phyloP scores from a whole-genome alignment of 2,113 vertebrate species.

The Ia io region DNA sequence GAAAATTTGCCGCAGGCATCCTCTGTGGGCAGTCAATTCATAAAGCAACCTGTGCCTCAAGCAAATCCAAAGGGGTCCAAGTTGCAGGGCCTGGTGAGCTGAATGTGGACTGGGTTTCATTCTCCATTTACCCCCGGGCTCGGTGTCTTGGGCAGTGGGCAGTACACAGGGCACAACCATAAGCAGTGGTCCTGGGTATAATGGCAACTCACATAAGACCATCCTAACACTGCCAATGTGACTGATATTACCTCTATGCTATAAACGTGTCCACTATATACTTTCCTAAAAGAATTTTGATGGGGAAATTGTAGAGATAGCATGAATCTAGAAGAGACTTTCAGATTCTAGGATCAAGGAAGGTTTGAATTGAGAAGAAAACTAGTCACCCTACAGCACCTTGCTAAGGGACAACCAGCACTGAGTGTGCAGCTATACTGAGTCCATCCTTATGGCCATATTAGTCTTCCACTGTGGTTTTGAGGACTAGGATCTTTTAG shows the following conservation, averaged over 20 bases:
- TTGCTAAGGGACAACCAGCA: neutral
- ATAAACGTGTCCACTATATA: neutral
- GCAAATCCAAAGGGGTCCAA: neutral
- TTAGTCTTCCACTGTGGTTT: neutral
- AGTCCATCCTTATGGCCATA: neutral
- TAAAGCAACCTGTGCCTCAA: neutral
- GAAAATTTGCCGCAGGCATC: neutral
- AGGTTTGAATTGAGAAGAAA: neutral
- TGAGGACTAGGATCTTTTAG: neutral
- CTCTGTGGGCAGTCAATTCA: neutral
- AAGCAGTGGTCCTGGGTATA: neutral
- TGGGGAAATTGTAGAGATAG: neutral
- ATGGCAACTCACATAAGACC: neutral
- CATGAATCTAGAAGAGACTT: neutral
- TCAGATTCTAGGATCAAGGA: neutral
- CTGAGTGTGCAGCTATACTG: neutral
- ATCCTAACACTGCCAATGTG: neutral
- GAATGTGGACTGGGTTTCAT: neutral
- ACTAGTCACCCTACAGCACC: neutral
- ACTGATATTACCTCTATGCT: neutral
- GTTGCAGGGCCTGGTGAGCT: neutral
- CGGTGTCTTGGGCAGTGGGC: neutral
- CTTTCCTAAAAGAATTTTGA: neutral
- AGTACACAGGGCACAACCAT: neutral
- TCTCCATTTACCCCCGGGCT: neutral